Conservation (phyloP, 2,797 vertebrate species). For the Pangasius macronema region DNA sequence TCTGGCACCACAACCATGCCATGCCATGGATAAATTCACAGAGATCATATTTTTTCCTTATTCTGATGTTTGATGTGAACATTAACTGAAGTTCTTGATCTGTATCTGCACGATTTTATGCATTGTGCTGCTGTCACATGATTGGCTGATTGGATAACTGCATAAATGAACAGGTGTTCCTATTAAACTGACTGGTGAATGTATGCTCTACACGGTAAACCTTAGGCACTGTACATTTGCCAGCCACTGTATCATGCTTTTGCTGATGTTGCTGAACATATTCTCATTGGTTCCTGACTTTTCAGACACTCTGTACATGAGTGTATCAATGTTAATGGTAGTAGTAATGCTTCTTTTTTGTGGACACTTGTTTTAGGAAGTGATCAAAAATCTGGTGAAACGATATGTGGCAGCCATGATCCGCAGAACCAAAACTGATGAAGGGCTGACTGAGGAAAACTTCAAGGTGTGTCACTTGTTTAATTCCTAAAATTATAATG, state of each 20-base stretch:
- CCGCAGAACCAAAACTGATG: constrained; percentile 85
- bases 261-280: not conserved
- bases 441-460: constrained; percentile 87
- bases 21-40: not conserved
- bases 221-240: not conserved
- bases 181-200: not conserved
- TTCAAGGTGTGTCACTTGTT: constrained; percentile 78
- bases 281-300: not conserved
- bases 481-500: not conserved
- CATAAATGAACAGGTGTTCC: not conserved
- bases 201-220: not conserved
- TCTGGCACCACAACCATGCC: not conserved
- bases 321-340: not conserved
- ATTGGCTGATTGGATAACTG: not conserved
- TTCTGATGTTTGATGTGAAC: not conserved
- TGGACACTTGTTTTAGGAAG: constrained; percentile 74
- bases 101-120: not conserved
- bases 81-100: not conserved
- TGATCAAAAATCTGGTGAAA: constrained; percentile 87
- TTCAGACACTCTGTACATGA: not conserved
- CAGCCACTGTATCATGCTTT: not conserved
- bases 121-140: not conserved
- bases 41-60: not conserved
- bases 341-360: constrained; percentile 6
- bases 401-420: constrained; percentile 88